phyloP scores from a whole-genome alignment of 2,113 vertebrate species.

The Psilopsiagon aurifrons region DNA sequence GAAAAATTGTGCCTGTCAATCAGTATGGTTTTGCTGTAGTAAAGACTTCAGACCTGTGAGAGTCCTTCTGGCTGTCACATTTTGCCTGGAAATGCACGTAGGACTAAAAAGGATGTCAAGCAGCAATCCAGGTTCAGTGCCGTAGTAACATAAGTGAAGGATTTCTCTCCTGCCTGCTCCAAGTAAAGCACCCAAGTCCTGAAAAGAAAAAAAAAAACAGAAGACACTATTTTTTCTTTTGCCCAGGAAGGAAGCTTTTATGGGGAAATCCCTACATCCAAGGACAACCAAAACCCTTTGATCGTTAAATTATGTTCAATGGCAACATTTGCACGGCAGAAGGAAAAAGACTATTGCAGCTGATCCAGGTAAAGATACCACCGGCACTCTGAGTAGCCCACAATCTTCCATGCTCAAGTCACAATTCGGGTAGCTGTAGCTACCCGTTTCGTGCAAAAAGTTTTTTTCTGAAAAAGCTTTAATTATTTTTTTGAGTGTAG shows the following conservation, averaged over 20 bases:
- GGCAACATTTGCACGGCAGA: background rate
- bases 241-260: background rate
- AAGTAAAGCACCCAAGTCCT: background rate
- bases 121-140: background rate
- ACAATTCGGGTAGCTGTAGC: background rate
- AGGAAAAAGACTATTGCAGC: accelerated
- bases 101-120: background rate
- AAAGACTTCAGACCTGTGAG: background rate
- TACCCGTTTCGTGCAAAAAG: background rate
- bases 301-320: background rate
- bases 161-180: background rate
- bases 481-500: background rate
- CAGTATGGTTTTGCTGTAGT: constrained; percentile 26
- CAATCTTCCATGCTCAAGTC: background rate
- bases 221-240: background rate
- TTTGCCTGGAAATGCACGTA: background rate
- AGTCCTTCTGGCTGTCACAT: background rate
- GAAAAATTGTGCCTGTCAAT: constrained; percentile 31
- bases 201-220: background rate
- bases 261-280: background rate
- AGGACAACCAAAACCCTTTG: background rate
- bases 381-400: background rate
- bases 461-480: background rate
- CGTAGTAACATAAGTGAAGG: background rate
- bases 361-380: background rate